Percentiles rank a stretch among this genome's conserved stretches.
These are phyloP conservation scores for Acanthurus lineatus DNA, from an alignment of 2,797 vertebrate species.

Conservation along the genomic window DNA sequence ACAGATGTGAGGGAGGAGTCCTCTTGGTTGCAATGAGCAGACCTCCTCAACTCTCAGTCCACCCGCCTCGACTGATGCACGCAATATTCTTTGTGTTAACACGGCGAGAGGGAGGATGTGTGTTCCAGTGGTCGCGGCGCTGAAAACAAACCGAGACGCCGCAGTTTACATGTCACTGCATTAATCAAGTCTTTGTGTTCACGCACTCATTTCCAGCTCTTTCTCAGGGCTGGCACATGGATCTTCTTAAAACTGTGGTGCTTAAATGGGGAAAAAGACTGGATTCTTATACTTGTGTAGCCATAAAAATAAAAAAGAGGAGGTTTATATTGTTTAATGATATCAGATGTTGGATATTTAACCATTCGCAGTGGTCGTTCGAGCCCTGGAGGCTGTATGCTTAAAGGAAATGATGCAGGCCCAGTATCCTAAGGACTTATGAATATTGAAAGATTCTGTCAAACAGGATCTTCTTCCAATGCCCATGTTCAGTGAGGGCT, in stretches of 20 bases:
- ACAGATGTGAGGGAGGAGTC: constrained; percentile 66
- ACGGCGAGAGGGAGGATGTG: constrained; percentile 8
- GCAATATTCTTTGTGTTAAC: constrained; percentile 50
- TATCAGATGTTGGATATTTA: constrained; percentile 6
- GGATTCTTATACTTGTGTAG: not conserved
- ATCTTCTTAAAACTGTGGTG: constrained; percentile 34
- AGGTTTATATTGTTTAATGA: not conserved
- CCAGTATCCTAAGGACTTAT: constrained; percentile 23
- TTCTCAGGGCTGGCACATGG: constrained; percentile 38
- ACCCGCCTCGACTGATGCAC: constrained; percentile 14
- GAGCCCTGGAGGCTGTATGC: not conserved
- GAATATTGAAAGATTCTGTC: constrained; percentile 54
- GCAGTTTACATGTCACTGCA: constrained; percentile 48
- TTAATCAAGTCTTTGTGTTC: constrained; percentile 15
- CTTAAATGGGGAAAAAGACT: constrained; percentile 14
- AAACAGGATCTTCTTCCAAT: constrained; percentile 35
- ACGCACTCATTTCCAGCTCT: constrained; percentile 21
- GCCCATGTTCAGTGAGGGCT: not conserved
- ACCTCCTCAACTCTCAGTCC: constrained; percentile 28
- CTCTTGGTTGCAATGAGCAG: constrained; percentile 42
- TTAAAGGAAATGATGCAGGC: constrained; percentile 33
- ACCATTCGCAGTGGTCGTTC: not conserved
- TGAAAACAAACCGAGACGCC: constrained; percentile 58
- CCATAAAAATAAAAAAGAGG: not conserved
- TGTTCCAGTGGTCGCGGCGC: not conserved